A percentile compares a stretch with the other conserved stretches of the same genome.
Evolutionary conservation across 2,113 vertebrate genomes (phyloP).

Genomic region (Mungos mungo): DNA sequence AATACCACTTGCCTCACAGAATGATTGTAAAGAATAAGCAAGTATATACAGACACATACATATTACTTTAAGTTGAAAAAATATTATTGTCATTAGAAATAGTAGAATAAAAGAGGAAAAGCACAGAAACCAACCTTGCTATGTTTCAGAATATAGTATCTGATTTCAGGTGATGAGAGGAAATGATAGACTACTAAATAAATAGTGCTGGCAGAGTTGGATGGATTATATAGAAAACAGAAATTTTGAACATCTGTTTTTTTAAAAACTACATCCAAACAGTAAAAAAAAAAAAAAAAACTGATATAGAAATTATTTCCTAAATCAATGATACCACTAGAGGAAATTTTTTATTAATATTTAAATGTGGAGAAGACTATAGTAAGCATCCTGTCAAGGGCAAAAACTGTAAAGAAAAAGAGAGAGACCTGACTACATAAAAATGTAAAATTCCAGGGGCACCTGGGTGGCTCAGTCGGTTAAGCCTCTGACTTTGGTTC

Average conservation of each 20-base stretch:
- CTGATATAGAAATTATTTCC: background rate
- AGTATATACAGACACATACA: background rate
- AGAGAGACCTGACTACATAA: background rate
- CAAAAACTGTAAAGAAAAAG: background rate
- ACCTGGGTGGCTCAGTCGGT: too few species aligned
- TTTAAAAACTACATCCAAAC: background rate
- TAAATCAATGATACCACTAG: background rate
- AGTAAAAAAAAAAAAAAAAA: background rate
- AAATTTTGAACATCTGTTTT: background rate
- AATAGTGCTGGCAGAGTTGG: background rate
- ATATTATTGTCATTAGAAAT: background rate
- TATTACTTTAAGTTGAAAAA: background rate
- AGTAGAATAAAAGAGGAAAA: slow-evolving; percentile 2
- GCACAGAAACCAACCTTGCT: background rate
- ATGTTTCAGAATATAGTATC: background rate
- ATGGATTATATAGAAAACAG: background rate
- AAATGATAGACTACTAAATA: background rate
- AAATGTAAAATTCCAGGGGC: background rate
- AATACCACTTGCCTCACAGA: background rate
- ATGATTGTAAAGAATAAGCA: background rate
- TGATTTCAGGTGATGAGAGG: background rate
- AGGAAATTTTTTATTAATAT: background rate
- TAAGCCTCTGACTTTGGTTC: too few species aligned
- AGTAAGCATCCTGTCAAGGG: background rate
- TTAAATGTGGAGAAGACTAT: background rate